Percentiles rank a stretch among this genome's conserved stretches.
Conservation (phyloP, 2,888 invertebrate species). For the Polydrusus pterygomalis region DNA sequence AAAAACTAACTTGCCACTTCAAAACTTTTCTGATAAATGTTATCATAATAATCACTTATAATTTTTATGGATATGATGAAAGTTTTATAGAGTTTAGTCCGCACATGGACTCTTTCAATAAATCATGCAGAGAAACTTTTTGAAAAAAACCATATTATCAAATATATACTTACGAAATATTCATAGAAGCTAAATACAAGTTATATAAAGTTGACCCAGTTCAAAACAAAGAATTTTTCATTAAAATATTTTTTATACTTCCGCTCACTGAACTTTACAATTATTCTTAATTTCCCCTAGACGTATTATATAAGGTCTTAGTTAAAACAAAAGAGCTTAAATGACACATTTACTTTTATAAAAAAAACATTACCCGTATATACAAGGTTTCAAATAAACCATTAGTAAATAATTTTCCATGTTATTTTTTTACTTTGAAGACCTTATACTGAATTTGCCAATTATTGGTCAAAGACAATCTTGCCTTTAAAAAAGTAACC, state of each 20-base stretch:
- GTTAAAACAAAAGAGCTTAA: too few species aligned
- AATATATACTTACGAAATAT: not conserved
- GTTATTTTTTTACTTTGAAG: not conserved
- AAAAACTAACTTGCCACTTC: not conserved
- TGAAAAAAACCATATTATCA: too few species aligned
- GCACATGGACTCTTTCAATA: not conserved
- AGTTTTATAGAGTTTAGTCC: not conserved
- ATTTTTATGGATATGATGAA: not conserved
- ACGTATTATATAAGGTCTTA: too few species aligned
- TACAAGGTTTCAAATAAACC: too few species aligned
- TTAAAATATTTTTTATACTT: too few species aligned
- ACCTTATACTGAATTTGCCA: not conserved
- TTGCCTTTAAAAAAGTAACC: not conserved
- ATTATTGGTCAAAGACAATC: not conserved
- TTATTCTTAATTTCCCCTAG: too few species aligned
- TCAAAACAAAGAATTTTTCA: not conserved
- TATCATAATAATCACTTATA: not conserved
- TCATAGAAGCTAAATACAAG: not conserved
- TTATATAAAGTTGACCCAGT: conserved; percentile 4
- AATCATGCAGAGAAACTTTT: not conserved
- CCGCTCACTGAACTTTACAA: too few species aligned
- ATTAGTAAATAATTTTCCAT: too few species aligned
- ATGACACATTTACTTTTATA: too few species aligned
- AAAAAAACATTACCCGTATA: too few species aligned
- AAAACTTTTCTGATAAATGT: not conserved